Evolutionary conservation across 2,797 vertebrate genomes (phyloP).

Genomic region (Chromis chromis): DNA sequence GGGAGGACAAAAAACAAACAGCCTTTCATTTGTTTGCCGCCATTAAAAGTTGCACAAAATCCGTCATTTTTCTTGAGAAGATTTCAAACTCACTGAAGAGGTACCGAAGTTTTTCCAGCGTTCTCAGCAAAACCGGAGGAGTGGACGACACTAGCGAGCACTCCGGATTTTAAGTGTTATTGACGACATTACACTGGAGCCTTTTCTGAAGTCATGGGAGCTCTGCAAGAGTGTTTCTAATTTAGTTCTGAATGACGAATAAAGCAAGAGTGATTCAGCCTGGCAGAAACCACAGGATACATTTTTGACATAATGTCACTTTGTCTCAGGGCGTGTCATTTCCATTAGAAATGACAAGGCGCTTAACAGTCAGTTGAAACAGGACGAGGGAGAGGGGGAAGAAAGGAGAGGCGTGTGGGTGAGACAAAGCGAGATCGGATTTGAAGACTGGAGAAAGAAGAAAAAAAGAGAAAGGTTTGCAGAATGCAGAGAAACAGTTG

Average conservation of each 20-base stretch:
- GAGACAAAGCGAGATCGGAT: constrained; percentile 41
- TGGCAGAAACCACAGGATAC: constrained; percentile 67
- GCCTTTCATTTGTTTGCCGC: constrained; percentile 53
- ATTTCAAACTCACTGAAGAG: constrained; percentile 51
- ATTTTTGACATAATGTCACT: constrained; percentile 78
- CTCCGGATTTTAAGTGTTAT: constrained; percentile 59
- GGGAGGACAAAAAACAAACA: constrained; percentile 48
- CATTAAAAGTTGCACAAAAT: constrained; percentile 60
- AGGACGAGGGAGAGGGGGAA: constrained; percentile 23
- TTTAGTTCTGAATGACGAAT: constrained; percentile 68
- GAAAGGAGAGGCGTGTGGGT: constrained; percentile 32
- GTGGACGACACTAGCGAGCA: constrained; percentile 29
- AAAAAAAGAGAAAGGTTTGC: constrained; percentile 40
- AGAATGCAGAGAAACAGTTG: constrained; percentile 47
- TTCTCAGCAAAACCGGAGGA: constrained; percentile 49
- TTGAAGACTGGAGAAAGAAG: constrained; percentile 30
- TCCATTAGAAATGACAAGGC: constrained; percentile 69
- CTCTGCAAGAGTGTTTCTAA: constrained; percentile 61
- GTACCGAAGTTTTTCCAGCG: constrained; percentile 36
- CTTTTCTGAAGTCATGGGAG: constrained; percentile 55
- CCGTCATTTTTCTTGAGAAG: constrained; percentile 46
- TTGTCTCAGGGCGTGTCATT: constrained; percentile 75
- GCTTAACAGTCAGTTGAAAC: constrained; percentile 55
- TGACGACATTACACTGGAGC: constrained; percentile 57
- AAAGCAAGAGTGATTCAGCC: constrained; percentile 64